Conservation (phyloP, 2,113 vertebrate genomes). For the Calypte anna region DNA sequence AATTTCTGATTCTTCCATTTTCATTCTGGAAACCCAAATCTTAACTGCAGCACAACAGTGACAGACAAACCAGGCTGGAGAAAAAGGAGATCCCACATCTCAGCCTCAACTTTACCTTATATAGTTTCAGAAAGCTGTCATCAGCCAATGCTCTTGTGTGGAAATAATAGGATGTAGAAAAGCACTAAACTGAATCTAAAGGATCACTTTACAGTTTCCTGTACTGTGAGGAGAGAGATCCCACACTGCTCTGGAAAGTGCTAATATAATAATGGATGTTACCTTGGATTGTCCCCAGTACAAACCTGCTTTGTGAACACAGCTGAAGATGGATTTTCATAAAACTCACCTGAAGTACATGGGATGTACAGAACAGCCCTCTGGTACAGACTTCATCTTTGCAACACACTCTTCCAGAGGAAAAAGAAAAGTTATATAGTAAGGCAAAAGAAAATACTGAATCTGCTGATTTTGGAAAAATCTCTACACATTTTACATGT, state of each 20-base stretch:
- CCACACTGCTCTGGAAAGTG: background rate
- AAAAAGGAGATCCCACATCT: background rate
- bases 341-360: background rate
- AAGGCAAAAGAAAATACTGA: background rate
- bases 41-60: slow-evolving; percentile 24
- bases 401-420: background rate
- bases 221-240: background rate
- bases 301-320: background rate
- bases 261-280: background rate
- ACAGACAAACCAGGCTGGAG: background rate
- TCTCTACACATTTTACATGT: background rate
- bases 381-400: background rate
- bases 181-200: background rate
- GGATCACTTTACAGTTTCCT: background rate
- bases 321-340: background rate
- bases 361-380: background rate
- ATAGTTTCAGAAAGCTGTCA: background rate
- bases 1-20: background rate
- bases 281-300: background rate
- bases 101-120: slow-evolving; percentile 26
- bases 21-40: background rate
- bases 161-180: background rate
- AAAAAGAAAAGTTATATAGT: background rate
- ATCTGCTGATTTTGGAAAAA: background rate
- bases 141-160: background rate